phyloP scores from a whole-genome alignment of 2,797 vertebrate species.

The Sandelia bainsii region DNA sequence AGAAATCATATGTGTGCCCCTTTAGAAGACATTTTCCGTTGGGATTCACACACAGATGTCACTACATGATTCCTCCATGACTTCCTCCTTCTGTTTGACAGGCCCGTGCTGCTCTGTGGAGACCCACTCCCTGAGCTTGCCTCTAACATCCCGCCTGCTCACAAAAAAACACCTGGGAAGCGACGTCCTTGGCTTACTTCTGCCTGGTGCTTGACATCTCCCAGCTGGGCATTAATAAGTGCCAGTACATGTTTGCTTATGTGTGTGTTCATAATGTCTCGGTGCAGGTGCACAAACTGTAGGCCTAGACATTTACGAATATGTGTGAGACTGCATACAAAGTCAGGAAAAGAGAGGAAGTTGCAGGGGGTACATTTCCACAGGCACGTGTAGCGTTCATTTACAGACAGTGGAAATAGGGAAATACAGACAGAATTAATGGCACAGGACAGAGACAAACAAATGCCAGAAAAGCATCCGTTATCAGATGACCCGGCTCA shows the following conservation, averaged over 20 bases:
- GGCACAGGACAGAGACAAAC: conserved; percentile 74
- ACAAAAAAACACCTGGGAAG: conserved; percentile 51
- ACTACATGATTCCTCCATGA: conserved; percentile 49
- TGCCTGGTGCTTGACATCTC: conserved; percentile 67
- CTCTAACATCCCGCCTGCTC: conserved; percentile 65
- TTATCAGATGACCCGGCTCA: conserved; percentile 25
- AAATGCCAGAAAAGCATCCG: conserved; percentile 61
- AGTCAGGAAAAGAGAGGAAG: conserved; percentile 67
- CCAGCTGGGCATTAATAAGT: conserved; percentile 62
- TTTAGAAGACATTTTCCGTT: conserved; percentile 31
- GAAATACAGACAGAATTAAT: conserved; percentile 68
- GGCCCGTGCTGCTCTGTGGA: conserved; percentile 77
- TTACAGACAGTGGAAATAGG: conserved; percentile 73
- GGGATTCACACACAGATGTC: conserved; percentile 63
- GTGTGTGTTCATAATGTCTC: conserved; percentile 54
- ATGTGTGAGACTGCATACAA: conserved; percentile 47
- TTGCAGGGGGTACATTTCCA: conserved; percentile 76
- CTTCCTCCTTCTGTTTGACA: conserved; percentile 55
- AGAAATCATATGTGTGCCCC: conserved; percentile 72
- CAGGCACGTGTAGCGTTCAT: conserved; percentile 76
- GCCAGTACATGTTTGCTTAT: conserved; percentile 55
- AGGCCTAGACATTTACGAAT: conserved; percentile 50
- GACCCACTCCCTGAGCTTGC: conserved; percentile 76
- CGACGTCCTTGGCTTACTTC: conserved; percentile 63
- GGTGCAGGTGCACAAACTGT: conserved; percentile 61